Evolutionary conservation across 2,113 vertebrate genomes (phyloP).

Genomic region (Syngnathus scovelli): DNA sequence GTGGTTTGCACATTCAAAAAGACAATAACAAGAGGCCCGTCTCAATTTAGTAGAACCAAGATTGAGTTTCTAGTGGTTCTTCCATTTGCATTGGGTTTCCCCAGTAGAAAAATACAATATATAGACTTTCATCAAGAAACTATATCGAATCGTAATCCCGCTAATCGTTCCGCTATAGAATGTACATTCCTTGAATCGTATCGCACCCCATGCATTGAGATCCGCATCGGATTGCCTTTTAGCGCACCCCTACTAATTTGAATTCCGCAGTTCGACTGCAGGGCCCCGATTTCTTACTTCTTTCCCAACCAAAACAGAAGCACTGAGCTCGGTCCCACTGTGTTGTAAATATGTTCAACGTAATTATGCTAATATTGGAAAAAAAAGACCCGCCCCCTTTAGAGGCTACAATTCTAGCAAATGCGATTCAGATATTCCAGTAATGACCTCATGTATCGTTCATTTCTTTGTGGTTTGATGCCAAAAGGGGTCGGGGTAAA

Average conservation of each 20-base stretch:
- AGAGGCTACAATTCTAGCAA: too few species aligned
- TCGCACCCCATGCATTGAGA: too few species aligned
- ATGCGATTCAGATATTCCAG: constrained; percentile 33
- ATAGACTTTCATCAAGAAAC: too few species aligned
- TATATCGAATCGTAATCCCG: background rate
- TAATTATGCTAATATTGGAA: too few species aligned
- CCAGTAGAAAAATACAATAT: constrained; percentile 33
- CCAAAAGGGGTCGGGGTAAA: constrained; percentile 63
- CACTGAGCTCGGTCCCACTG: background rate
- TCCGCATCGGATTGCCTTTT: too few species aligned
- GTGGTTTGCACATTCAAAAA: constrained; percentile 59
- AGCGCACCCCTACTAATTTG: too few species aligned
- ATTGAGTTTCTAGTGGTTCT: constrained; percentile 15
- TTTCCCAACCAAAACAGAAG: background rate
- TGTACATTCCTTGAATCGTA: too few species aligned
- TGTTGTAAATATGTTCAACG: background rate
- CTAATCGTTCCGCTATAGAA: too few species aligned
- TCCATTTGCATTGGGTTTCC: constrained; percentile 12
- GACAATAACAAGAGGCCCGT: constrained; percentile 38
- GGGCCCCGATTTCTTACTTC: background rate
- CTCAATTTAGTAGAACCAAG: constrained; percentile 41
- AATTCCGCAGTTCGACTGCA: background rate
- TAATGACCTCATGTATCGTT: constrained; percentile 46
- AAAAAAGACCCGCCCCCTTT: background rate
- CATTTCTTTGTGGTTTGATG: constrained; percentile 64